Base-by-base conservation (phyloP, 1,140 invertebrate genomes). In the Rhopalosiphum maidis region DNA sequence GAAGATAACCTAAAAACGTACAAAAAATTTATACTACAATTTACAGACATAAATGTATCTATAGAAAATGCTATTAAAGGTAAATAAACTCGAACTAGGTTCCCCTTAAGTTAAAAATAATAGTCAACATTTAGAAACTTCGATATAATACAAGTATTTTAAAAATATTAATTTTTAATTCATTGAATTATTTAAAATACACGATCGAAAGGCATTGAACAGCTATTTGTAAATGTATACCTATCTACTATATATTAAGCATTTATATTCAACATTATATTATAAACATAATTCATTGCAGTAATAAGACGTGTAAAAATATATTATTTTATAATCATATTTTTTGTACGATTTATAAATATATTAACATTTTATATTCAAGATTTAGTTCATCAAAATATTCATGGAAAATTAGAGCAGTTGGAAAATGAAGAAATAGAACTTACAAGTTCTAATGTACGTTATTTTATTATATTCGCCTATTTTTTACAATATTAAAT, bases 351-450 rank as follows among this genome's bases (percentile, higher is more conserved):
- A 25, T 35, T 90, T 46, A 68, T 55, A 46, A 55, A 90, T 90
- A 6, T 90, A 90, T 60, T n/a, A 90, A n/a, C n/a, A 68, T n/a
- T 68, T 68, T 68, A 46, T n/a, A 77, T n/a, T 90, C 23, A 60
- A 9, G 23, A 41, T 60, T 41, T 55, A 60, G 9, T 90, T 22
- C 37, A 41, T 41, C 54, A 90, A 90, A 60, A 60, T 41, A 41
- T 46, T 43, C 30, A 41, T 41, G 41, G 60, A 90, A 43, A 6
- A 68, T 43, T 90, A 8, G 23, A 90, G 46, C 89, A 90, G 1
- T 90, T 90, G 41, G 25, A 68, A 43, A 30, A 90, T 21, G 89
- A 90, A 68, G 37, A 68, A 68, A 43, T 90, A 30, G 43, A 90
- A 68, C 21, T 90, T 23, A 30, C 23, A 68, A 46, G 7, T 5